These are phyloP conservation scores for Sinhomidia bicolor DNA, from an alignment of 2,888 invertebrate genomes.

Conservation along the genomic window DNA sequence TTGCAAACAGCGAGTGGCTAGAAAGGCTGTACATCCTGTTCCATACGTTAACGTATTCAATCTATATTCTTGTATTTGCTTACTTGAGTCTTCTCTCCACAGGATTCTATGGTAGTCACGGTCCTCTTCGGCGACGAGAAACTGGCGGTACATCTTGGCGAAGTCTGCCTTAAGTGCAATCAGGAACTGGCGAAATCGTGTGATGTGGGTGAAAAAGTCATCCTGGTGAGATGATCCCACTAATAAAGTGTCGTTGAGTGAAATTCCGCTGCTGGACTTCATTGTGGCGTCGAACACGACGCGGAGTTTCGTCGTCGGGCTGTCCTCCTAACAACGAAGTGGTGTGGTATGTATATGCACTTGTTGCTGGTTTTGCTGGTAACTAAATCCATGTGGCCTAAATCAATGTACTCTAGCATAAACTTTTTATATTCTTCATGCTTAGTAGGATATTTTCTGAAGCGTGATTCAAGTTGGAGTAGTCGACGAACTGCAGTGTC, in stretches of 20 bases:
- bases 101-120: conserved; percentile 81
- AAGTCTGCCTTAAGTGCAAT: conserved; percentile 81
- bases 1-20: conserved; percentile 79
- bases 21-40: conserved; percentile 80
- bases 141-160: conserved; percentile 81
- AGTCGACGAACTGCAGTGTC: background rate
- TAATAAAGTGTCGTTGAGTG: conserved; percentile 81
- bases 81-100: conserved; percentile 80
- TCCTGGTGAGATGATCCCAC: conserved; percentile 81
- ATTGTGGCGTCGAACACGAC: no score
- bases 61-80: conserved; percentile 74
- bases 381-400: conserved; percentile 62
- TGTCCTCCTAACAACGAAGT: conserved; percentile 64
- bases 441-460: background rate
- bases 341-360: conserved; percentile 71
- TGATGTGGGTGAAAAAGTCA: no score
- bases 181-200: conserved; percentile 79
- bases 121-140: conserved; percentile 79
- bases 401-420: conserved; percentile 43
- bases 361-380: background rate
- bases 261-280: conserved; percentile 69
- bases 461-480: conserved; percentile 36
- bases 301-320: conserved; percentile 64
- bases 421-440: conserved; percentile 43
- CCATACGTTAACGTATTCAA: conserved; percentile 81